These are phyloP conservation scores for Eupithecia abbreviata DNA, from an alignment of 2,888 invertebrate species.

Conservation along the genomic window DNA sequence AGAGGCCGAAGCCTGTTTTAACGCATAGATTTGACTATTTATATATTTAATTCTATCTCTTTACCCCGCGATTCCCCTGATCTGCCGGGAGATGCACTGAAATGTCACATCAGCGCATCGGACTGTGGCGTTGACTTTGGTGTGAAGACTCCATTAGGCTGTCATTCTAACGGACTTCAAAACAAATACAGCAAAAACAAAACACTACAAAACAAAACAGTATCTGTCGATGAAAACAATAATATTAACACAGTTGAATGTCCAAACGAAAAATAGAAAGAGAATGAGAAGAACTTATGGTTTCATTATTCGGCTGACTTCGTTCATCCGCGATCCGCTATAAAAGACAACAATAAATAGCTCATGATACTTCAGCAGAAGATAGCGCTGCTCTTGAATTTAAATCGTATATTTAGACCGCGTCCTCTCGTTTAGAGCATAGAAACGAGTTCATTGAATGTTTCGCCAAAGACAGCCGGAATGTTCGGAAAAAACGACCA, in stretches of 20 bases:
- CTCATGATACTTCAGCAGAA: slow-evolving; percentile 66
- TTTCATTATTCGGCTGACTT: slow-evolving; percentile 39
- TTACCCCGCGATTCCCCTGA: too few relatives aligned
- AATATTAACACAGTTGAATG: background rate
- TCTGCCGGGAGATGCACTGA: background rate
- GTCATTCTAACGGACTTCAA: background rate
- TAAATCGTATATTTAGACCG: slow-evolving; percentile 79
- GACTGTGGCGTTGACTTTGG: background rate
- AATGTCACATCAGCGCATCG: background rate
- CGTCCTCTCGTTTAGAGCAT: slow-evolving; percentile 73
- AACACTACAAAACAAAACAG: background rate
- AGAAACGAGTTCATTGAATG: slow-evolving; percentile 79
- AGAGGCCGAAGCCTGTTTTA: too few relatives aligned
- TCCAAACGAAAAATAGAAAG: slow-evolving; percentile 1
- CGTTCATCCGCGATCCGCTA: slow-evolving; percentile 59
- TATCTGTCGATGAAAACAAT: background rate
- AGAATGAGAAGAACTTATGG: slow-evolving; percentile 38
- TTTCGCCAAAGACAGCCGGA: slow-evolving; percentile 71
- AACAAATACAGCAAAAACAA: background rate
- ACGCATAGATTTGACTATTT: too few relatives aligned
- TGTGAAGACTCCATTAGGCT: background rate
- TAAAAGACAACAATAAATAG: slow-evolving; percentile 72
- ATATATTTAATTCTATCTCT: too few relatives aligned
- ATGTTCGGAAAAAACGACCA: slow-evolving; percentile 74
- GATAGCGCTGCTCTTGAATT: slow-evolving; percentile 76